These are phyloP conservation scores for Ispidina picta DNA, from an alignment of 2,797 vertebrate genomes.

Conservation along the genomic window DNA sequence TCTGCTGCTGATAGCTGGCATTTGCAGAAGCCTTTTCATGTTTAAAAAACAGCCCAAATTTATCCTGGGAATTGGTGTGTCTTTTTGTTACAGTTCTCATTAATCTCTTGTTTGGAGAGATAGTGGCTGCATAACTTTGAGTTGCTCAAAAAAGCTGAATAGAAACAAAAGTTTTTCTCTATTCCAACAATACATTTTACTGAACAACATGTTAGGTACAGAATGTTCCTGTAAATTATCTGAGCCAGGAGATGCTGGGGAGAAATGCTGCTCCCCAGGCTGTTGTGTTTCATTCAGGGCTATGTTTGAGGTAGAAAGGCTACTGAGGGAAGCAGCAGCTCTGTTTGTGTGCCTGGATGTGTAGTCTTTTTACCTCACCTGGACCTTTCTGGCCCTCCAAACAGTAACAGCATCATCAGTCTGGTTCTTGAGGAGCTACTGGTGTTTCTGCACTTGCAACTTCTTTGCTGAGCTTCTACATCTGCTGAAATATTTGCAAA, in stretches of 20 bases:
- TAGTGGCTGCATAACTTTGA: not conserved
- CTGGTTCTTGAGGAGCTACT: not conserved
- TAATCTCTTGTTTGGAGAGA: not conserved
- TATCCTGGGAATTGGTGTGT: not conserved
- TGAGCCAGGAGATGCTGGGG: not conserved
- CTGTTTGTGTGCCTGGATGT: not conserved
- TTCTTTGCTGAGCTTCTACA: not conserved
- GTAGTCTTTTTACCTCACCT: not conserved
- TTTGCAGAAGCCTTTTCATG: not conserved
- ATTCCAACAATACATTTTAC: not conserved
- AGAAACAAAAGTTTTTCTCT: not conserved
- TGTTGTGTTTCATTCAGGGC: not conserved
- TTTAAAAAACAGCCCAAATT: not conserved
- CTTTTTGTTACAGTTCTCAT: not conserved
- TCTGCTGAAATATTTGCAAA: not conserved
- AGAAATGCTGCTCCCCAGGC: not conserved
- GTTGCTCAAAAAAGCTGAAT: not conserved
- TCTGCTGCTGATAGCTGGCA: not conserved
- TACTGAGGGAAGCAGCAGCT: not conserved
- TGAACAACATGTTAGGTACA: not conserved
- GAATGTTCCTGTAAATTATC: not conserved
- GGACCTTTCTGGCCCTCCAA: not conserved
- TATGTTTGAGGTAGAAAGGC: not conserved
- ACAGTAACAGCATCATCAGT: not conserved
- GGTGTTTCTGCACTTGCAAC: not conserved